A percentile compares a stretch with the other conserved stretches of the same genome.
Conservation (phyloP, 1,140 invertebrate genomes). For the Cotesia typhae region DNA sequence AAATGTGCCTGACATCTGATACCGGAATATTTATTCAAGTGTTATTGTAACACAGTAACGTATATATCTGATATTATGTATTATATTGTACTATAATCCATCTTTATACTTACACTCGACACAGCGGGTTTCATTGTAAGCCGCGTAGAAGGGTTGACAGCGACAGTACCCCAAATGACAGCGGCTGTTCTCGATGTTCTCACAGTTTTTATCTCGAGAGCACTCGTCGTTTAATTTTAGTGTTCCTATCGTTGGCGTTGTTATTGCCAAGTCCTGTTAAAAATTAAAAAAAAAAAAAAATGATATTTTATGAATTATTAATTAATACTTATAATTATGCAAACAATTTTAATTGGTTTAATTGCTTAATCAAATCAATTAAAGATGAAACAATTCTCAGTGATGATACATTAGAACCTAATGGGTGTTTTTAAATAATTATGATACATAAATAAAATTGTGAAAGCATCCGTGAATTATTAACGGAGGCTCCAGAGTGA, state of each 20-base stretch:
- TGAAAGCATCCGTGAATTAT: too few species aligned
- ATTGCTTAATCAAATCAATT: background rate
- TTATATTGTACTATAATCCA: slow-evolving; percentile 25
- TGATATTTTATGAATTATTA: background rate
- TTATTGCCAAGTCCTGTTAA: slow-evolving; percentile 39
- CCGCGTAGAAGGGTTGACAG: slow-evolving; percentile 74
- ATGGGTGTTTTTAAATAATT: too few species aligned
- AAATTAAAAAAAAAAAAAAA: slow-evolving; percentile 16
- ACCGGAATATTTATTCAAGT: background rate
- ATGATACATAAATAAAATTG: too few species aligned
- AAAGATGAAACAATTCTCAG: too few species aligned
- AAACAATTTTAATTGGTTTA: background rate
- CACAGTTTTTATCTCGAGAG: slow-evolving; percentile 68
- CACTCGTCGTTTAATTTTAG: slow-evolving; percentile 57
- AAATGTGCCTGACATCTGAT: too few species aligned
- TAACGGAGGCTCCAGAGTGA: too few species aligned
- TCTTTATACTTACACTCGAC: slow-evolving; percentile 72
- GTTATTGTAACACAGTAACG: too few species aligned
- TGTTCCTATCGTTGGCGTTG: slow-evolving; percentile 39
- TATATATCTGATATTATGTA: slow-evolving; percentile 26
- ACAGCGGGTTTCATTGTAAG: slow-evolving; percentile 71
- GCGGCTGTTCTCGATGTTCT: slow-evolving; percentile 65
- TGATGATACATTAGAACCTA: too few species aligned
- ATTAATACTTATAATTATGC: background rate
- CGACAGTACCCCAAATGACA: slow-evolving; percentile 72